Percentiles rank a stretch among this genome's conserved stretches.
phyloP scores from a whole-genome alignment of 1,140 invertebrate species.

The Drosophila albomicans region DNA sequence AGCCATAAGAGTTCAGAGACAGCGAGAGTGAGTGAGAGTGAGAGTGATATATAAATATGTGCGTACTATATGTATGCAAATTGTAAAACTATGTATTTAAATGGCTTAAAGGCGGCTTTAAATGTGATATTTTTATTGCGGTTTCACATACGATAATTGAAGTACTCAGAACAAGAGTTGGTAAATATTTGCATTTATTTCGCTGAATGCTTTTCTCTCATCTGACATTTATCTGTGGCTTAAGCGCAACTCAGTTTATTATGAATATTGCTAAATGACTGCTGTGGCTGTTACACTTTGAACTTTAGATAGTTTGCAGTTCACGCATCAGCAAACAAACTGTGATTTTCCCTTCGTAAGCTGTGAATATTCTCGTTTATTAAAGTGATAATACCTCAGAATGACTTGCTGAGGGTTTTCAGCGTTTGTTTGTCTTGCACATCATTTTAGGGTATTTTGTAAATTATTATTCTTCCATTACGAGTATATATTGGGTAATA shows the following conservation, averaged over 20 bases:
- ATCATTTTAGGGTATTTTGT: not conserved
- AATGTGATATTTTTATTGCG: constrained; percentile 53
- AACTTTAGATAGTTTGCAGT: not conserved
- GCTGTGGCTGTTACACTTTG: constrained; percentile 1
- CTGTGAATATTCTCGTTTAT: not conserved
- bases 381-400: not conserved
- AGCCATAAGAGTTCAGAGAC: not conserved
- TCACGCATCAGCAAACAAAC: not conserved
- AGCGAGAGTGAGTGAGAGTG: too few relatives aligned
- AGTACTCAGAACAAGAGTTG: not conserved
- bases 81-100: constrained; percentile 35
- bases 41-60: not conserved
- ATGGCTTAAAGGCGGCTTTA: constrained; percentile 43
- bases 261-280: constrained; percentile 1
- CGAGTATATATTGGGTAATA: constrained; percentile 6
- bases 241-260: constrained; percentile 14
- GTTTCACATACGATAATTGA: constrained; percentile 36
- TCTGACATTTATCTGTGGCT: constrained; percentile 12
- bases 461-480: constrained; percentile 32
- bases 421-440: not conserved
- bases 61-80: not conserved
- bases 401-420: not conserved
- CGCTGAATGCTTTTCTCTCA: not conserved
- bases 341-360: not conserved
- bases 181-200: constrained; percentile 8